Base-by-base conservation (phyloP, 2,113 vertebrate species). In the Zeus faber region DNA sequence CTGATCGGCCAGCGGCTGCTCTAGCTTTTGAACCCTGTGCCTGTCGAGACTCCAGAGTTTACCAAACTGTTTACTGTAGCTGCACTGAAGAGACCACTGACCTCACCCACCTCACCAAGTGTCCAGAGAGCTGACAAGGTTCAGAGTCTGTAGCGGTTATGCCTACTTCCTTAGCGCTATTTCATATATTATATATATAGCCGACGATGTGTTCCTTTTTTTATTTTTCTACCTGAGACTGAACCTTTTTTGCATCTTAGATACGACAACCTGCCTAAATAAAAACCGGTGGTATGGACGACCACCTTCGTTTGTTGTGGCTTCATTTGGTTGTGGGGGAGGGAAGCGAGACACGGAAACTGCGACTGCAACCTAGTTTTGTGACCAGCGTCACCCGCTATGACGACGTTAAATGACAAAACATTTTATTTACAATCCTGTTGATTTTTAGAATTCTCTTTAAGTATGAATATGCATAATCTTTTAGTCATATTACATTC, bases 151-250 rank as follows among this genome's bases (percentile, higher is more conserved):
- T 64, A 13, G 13, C 40, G 64, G 33, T 65, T 72, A 49, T 68
- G 27, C 72, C 59, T 76, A 58, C 65, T 81, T 79, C 58, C 72
- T 84, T 70, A 76, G 63, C 82, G 63, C n/a, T 83, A 75, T 85
- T 84, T 83, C 70, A 79, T 77, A 86, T 70, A 74, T 35, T 13
- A n/a, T n/a, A n/a, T n/a, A n/a, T n/a, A n/a, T 37, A 37, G 70
- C 71, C 77, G 55, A 76, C 63, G 64, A 76, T 79, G 68, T 79
- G 73, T 76, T 83, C 76, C 67, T 85, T 87, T 57, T 50, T 87
- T 84, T 85, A 87, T 87, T 88, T 89, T 90, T 89, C 75, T 89
- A 89, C 85, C 81, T 77, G 75, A 81, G 70, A 77, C 63, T 79
- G 76, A 81, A 71, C 73, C 58, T 83, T 65, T 84, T 88, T 87